Conservation (phyloP, 92 coral and sea anemone genomes). For the Virgularia gustaviana region DNA sequence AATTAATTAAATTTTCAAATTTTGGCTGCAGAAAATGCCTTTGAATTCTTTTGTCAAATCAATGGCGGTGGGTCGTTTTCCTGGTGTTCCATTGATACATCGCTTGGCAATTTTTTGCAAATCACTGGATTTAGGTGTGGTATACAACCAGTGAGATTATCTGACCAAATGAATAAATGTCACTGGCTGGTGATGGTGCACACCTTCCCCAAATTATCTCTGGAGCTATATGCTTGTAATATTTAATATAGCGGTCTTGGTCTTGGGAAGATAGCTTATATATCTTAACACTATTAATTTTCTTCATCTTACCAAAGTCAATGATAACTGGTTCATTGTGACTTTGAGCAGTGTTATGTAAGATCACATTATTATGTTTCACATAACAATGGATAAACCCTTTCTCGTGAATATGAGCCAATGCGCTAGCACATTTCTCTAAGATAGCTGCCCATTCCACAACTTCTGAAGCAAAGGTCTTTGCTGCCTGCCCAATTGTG, state of each 20-base stretch:
- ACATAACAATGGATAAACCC: constrained; percentile 45
- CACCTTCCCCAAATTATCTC: constrained; percentile 57
- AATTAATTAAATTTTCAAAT: too few species aligned
- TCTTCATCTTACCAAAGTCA: constrained; percentile 53
- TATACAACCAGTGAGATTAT: constrained; percentile 47
- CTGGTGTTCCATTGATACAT: too few species aligned
- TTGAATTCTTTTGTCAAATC: too few species aligned
- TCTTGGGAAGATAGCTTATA: constrained; percentile 21
- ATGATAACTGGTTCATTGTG: constrained; percentile 39
- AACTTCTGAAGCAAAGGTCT: not conserved
- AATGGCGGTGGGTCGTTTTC: too few species aligned
- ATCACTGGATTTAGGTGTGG: too few species aligned
- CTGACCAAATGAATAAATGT: constrained; percentile 58
- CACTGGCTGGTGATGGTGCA: constrained; percentile 54
- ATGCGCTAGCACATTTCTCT: constrained; percentile 39
- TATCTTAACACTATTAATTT: constrained; percentile 23
- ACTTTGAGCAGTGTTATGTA: constrained; percentile 9
- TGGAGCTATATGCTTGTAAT: constrained; percentile 44
- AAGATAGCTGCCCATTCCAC: constrained; percentile 14
- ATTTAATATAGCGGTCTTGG: constrained; percentile 48
- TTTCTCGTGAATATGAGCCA: constrained; percentile 41
- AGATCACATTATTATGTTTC: constrained; percentile 54
- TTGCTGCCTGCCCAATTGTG: constrained; percentile 24
- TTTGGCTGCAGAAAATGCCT: too few species aligned
- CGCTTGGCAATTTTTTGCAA: too few species aligned